Percentiles rank a stretch among this genome's conserved stretches.
These are phyloP conservation scores for Periparus ater DNA, from an alignment of 2,797 vertebrate species.

Conservation along the genomic window DNA sequence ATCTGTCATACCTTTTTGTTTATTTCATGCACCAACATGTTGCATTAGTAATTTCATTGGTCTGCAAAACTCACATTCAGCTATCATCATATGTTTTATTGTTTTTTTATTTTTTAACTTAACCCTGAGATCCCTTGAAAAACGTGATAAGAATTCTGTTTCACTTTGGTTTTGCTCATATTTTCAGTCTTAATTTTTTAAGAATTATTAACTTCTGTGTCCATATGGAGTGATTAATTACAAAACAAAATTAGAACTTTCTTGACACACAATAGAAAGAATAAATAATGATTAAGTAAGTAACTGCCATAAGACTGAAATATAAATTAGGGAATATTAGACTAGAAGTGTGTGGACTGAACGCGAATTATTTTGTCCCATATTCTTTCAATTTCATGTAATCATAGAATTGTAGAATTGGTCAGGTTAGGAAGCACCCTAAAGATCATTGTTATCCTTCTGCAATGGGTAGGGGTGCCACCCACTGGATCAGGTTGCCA, in stretches of 20 bases:
- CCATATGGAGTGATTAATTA: background rate
- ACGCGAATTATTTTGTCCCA: background rate
- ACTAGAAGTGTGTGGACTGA: background rate
- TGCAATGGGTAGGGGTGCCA: background rate
- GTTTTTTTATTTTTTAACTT: background rate
- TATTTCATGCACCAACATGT: background rate
- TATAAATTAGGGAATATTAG: background rate
- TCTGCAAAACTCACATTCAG: constrained; percentile 21
- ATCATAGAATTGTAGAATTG: background rate
- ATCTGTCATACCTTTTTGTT: constrained; percentile 17
- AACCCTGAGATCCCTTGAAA: background rate
- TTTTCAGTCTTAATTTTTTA: background rate
- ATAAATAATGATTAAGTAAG: background rate
- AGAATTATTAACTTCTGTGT: background rate
- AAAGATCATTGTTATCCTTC: background rate
- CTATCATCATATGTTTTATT: background rate
- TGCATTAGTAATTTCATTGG: constrained; percentile 17
- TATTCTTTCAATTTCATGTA: background rate
- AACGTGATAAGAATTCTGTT: background rate
- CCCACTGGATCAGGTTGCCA: background rate
- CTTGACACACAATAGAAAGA: background rate
- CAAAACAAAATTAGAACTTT: background rate
- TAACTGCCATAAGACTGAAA: background rate
- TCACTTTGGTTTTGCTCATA: background rate
- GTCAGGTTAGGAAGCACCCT: background rate